These are phyloP conservation scores for Macropodus opercularis DNA, from an alignment of 2,797 vertebrate species.

Conservation along the genomic window DNA sequence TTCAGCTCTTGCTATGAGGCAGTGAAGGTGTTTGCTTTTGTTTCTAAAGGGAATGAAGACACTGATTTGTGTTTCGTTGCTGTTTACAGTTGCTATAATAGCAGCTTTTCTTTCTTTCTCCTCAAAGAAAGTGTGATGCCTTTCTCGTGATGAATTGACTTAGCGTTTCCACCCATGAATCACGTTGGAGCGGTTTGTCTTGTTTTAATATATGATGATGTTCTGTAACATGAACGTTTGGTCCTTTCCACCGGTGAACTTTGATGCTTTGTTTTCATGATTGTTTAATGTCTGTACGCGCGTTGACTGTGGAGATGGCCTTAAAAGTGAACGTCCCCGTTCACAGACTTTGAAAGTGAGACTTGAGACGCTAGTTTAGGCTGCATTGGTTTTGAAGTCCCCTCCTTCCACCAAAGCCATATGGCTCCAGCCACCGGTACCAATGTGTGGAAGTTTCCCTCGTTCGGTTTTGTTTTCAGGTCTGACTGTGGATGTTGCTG, in stretches of 20 bases:
- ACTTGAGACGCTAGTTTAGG: slow-evolving; percentile 22
- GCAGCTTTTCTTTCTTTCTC: slow-evolving; percentile 50
- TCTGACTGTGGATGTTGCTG: slow-evolving; percentile 18
- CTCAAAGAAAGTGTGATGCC: slow-evolving; percentile 59
- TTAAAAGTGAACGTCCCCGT: slow-evolving; percentile 60
- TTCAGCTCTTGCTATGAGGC: background rate
- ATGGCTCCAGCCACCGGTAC: slow-evolving; percentile 45
- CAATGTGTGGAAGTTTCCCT: slow-evolving; percentile 24
- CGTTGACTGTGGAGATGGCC: slow-evolving; percentile 49
- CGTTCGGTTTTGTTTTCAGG: slow-evolving; percentile 6
- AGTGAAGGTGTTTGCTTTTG: slow-evolving; percentile 32
- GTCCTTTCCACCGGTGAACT: slow-evolving; percentile 43
- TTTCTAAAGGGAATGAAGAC: slow-evolving; percentile 77
- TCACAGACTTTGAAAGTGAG: slow-evolving; percentile 21
- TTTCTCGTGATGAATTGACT: slow-evolving; percentile 59
- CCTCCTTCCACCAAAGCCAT: slow-evolving; percentile 60
- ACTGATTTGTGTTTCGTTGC: slow-evolving; percentile 50
- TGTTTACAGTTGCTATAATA: slow-evolving; percentile 66
- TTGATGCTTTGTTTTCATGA: slow-evolving; percentile 55
- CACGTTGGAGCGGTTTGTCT: slow-evolving; percentile 38
- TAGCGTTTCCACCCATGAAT: slow-evolving; percentile 53
- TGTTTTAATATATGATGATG: slow-evolving; percentile 52
- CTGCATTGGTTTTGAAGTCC: slow-evolving; percentile 19
- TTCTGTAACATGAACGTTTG: slow-evolving; percentile 51
- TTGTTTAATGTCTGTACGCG: slow-evolving; percentile 50